Evolutionary conservation across 23 tunicate species (phyloP).

Genomic region (Aplidium turbinatum): DNA sequence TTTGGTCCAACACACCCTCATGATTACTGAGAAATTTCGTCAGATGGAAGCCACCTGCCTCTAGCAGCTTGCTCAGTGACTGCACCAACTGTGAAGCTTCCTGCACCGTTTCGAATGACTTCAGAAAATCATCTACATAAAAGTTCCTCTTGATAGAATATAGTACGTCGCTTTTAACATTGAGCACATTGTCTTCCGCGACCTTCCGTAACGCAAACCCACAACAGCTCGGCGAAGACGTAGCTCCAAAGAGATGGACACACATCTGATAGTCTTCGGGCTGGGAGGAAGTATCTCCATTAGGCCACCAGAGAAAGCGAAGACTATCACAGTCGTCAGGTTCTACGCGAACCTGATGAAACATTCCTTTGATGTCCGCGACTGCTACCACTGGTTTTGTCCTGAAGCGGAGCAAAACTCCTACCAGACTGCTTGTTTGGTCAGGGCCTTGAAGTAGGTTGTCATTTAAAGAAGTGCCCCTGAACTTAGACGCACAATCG

Average conservation of each 20-base stretch:
- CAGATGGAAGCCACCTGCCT: slow-evolving; percentile 2
- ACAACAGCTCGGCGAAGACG: slow-evolving; percentile 45
- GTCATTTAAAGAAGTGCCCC: slow-evolving; percentile 35
- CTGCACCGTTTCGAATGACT: neutral
- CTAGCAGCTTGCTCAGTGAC: neutral
- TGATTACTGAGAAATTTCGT: slow-evolving; percentile 21
- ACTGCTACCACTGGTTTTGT: slow-evolving; percentile 8
- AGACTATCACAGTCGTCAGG: slow-evolving; percentile 13
- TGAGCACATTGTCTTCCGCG: slow-evolving; percentile 15
- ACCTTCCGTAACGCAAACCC: slow-evolving; percentile 15
- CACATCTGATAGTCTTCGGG: slow-evolving; percentile 24
- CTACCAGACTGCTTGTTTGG: slow-evolving; percentile 18
- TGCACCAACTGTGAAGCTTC: slow-evolving; percentile 2
- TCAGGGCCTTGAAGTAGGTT: slow-evolving; percentile 37
- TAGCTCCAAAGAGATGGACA: slow-evolving; percentile 34
- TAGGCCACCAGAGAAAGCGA: slow-evolving; percentile 46
- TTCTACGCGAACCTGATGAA: slow-evolving; percentile 23
- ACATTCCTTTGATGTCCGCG: slow-evolving; percentile 20
- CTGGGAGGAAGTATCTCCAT: slow-evolving; percentile 6
- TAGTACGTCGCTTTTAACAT: neutral
- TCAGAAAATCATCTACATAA: slow-evolving; percentile 20
- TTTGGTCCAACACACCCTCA: neutral
- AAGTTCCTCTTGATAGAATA: neutral
- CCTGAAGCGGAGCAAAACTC: slow-evolving; percentile 33
- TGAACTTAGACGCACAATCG: slow-evolving; percentile 18